Evolutionary conservation across 2,797 vertebrate species (phyloP), one percentile per base, ranked within the genome.

Genomic region (Propithecus perrieri): DNA sequence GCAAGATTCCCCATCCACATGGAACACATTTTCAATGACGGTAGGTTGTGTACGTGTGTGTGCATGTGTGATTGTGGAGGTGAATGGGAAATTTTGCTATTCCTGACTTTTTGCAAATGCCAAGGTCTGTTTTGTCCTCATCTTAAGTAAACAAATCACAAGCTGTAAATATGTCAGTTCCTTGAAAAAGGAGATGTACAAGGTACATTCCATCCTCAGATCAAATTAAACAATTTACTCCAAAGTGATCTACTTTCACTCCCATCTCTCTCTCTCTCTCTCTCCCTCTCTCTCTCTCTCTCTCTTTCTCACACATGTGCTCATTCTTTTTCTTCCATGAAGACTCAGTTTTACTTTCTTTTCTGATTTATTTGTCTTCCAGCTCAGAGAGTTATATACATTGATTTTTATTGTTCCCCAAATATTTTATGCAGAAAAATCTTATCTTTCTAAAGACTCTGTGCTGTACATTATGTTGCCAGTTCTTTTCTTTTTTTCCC

Each of bases 211-310:
- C 97, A 98, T 97, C 89, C 96, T 81, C 86, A 88, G 91, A 97
- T 97, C 96, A 96, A 97, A 97, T 97, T 95, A 97, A 97, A 94
- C 90, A 96, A 55, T 95, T 94, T 93, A 91, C 50, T 97, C 94
- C 93, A 92, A 90, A 93, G 86, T 1, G 15, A 95, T 97, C 74
- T 86, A 46, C 79, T 96, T 92, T 97, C 85, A 78, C 2, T 5
- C 59, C 87, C 15, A 85, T 43, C 41, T 41, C 41, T 41, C 41
- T 41, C 41, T 41, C 41, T 41, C 41, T 41, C 6, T 41, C 6
- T 41, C 41, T 41, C 41, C 6, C 41, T 41, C 41, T 41, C 41
- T 41, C 41, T 41, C 41, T 5, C 38, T 41, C 43, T 43, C 43
- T 43, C 43, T 43, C 43, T 43, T 8, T 43, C 43, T 43, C 7